Base-by-base conservation (phyloP, 1,140 invertebrate genomes). In the Pseudomyrmex concolor region DNA sequence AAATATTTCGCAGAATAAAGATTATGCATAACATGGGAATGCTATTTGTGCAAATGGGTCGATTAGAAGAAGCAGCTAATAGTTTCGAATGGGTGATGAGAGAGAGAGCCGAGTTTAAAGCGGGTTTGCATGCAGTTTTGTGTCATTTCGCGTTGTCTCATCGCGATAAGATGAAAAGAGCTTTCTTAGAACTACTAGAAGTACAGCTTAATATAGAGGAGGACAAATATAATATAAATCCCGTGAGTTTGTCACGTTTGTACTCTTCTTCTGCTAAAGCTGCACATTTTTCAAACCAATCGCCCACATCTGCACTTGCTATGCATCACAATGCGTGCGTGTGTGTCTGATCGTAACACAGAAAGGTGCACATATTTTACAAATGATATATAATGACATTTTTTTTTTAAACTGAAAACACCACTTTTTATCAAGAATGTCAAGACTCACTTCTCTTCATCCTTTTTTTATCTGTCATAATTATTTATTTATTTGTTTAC, bases 11-110 rank as follows among this genome's bases (percentile, higher is more conserved):
- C 86, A 98, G 98, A 91, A 97, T 99, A 85, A 99, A 99, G 95
- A 99, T 99, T 71, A 99, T 99, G 96, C 98, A 99, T 93, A 99
- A 99, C 91, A 99, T 99, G 92, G 99, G 98, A 0, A 96, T 99
- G 80, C 95, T 99, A 10, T 98, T 99, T 93, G 97, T 99, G 0
- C 97, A 98, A 92, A 98, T 99, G 97, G 98, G 98, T 9, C 98
- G 99, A 92, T 99, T 98, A 92, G 97, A 97, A 86, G 99, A 99
- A 93, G 99, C 99, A 0, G 97, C 98, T 48, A 97, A 97, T 15
- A 98, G 98, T 91, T 99, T 99, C 94, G 99, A 99, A 93, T 99
- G 98, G 94, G 99, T 99, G 71, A 99, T 99, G 98, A 97, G 97
- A 77, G 98, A 99, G 92, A 97, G 97, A 88, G 96, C 98, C 1